phyloP scores from a whole-genome alignment of 2,797 vertebrate species.

The Gastrophryne carolinensis region DNA sequence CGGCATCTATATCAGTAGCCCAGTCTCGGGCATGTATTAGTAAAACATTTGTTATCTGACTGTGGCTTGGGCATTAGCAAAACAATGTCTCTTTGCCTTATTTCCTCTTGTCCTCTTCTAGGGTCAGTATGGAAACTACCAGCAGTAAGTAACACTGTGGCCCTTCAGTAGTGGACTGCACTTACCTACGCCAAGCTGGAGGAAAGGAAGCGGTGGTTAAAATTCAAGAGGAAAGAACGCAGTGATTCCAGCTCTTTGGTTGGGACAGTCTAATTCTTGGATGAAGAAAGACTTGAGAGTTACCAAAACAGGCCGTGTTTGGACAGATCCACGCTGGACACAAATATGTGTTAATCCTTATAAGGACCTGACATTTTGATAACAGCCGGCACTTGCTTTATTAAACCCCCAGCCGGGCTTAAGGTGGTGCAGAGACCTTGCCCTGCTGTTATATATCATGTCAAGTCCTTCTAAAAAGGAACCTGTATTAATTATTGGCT shows the following conservation, averaged over 20 bases:
- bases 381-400: too few species aligned
- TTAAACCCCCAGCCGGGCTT: too few species aligned
- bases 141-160: slow-evolving; percentile 75
- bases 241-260: not conserved
- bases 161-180: not conserved
- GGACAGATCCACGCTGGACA: not conserved
- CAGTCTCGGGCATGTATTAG: too few species aligned
- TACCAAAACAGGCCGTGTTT: not conserved
- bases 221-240: not conserved
- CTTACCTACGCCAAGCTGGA: not conserved
- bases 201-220: not conserved
- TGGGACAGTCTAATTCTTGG: not conserved
- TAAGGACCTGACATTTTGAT: not conserved
- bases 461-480: not conserved
- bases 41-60: too few species aligned
- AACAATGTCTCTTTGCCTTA: not conserved
- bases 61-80: too few species aligned
- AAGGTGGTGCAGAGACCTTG: not conserved
- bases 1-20: too few species aligned
- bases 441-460: not conserved
- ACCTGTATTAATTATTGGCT: not conserved
- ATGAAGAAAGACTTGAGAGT: not conserved
- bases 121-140: slow-evolving; percentile 96
- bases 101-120: slow-evolving; percentile 55
- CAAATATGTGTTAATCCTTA: not conserved